A percentile compares a stretch with the other conserved stretches of the same genome.
Conservation (phyloP, 2,888 invertebrate genomes). For the Xestia sexstrigata region DNA sequence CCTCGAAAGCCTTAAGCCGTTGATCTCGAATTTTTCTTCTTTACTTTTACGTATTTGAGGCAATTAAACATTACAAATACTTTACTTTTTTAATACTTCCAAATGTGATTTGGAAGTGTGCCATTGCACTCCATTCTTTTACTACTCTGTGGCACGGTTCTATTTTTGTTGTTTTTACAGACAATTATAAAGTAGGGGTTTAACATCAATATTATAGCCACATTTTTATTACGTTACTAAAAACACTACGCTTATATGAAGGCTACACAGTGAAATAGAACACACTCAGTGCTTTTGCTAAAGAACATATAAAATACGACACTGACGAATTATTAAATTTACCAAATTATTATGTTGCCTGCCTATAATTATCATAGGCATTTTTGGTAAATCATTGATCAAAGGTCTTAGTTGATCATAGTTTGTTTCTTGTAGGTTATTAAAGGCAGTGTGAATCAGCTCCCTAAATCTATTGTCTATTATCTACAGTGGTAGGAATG, state of each 20-base stretch:
- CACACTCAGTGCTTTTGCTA: conserved; percentile 2
- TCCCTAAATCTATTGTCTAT: not conserved
- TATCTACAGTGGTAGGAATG: not conserved
- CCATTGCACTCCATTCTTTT: conserved; percentile 9
- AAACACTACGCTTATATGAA: conserved; percentile 39
- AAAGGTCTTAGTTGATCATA: too few species aligned
- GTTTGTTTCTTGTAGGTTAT: not conserved
- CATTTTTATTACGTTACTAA: conserved; percentile 23
- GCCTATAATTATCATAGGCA: not conserved
- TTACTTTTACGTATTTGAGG: not conserved
- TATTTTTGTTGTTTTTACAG: not conserved
- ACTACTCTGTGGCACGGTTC: conserved; percentile 5
- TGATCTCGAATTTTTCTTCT: too few species aligned
- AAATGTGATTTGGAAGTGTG: too few species aligned
- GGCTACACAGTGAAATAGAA: conserved; percentile 13
- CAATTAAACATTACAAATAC: not conserved
- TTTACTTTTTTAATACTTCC: not conserved
- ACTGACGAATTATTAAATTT: not conserved
- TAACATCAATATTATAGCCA: conserved; percentile 22
- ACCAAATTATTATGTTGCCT: not conserved
- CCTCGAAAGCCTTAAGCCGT: too few species aligned
- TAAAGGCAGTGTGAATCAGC: not conserved
- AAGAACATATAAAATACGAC: not conserved
- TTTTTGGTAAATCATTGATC: too few species aligned
- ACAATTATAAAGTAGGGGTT: conserved; percentile 5